Conservation (phyloP, 2,888 invertebrate species). For the Noctua fimbriata region DNA sequence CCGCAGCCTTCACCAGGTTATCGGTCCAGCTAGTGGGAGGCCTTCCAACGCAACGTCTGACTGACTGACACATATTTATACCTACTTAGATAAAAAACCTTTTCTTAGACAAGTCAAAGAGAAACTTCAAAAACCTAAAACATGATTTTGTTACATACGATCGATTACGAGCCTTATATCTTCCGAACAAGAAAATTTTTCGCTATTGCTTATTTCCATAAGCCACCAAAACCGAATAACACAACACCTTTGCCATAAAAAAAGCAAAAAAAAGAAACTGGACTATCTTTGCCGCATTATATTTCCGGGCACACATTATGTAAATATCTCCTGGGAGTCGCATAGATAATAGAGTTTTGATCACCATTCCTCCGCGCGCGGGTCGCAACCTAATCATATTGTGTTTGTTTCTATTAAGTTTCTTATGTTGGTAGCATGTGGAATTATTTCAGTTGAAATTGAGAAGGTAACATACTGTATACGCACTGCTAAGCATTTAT, state of each 20-base stretch:
- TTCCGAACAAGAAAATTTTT: background rate
- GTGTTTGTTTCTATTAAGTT: constrained; percentile 68
- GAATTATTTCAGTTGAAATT: constrained; percentile 43
- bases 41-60: too few relatives aligned
- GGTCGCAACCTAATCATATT: constrained; percentile 64
- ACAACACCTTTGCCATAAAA: constrained; percentile 4
- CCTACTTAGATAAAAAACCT: background rate
- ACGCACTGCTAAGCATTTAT: background rate
- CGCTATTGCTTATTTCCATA: background rate
- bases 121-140: background rate
- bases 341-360: constrained; percentile 80
- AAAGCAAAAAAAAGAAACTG: constrained; percentile 43
- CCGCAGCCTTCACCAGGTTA: too few relatives aligned
- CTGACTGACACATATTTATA: too few relatives aligned
- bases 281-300: constrained; percentile 56
- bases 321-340: constrained; percentile 78
- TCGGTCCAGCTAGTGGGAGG: too few relatives aligned
- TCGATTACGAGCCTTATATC: background rate
- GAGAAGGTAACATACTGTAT: background rate
- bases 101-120: background rate
- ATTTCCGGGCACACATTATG: constrained; percentile 76
- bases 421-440: constrained; percentile 48
- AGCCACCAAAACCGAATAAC: constrained; percentile 14
- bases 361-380: constrained; percentile 69
- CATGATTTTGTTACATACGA: background rate